Conservation (phyloP, 2,888 invertebrate genomes). For the Agrochola circellaris region DNA sequence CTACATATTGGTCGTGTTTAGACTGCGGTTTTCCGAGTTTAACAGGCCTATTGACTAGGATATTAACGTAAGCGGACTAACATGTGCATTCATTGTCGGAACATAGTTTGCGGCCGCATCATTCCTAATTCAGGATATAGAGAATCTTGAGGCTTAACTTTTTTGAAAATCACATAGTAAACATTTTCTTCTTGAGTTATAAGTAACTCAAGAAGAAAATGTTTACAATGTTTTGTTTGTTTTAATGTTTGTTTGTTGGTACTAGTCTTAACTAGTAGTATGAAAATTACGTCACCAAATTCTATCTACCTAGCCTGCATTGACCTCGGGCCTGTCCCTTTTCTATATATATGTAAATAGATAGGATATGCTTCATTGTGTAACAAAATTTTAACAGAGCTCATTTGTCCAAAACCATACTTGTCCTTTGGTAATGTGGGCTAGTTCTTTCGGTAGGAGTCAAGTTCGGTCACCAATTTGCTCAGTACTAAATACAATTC, state of each 20-base stretch:
- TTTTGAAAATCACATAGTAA: too few species aligned
- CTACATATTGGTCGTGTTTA: conserved; percentile 25
- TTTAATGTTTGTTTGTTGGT: too few species aligned
- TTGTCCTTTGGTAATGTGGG: not conserved
- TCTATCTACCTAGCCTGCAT: too few species aligned
- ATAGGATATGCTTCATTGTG: not conserved
- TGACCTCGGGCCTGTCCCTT: too few species aligned
- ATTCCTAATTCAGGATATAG: conserved; percentile 2
- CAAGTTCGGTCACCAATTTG: not conserved
- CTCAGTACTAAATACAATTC: not conserved
- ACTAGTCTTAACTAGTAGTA: not conserved
- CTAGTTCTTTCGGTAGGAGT: too few species aligned
- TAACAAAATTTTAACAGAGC: not conserved
- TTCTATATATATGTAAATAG: not conserved
- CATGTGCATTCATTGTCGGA: conserved; percentile 12
- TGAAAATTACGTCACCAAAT: not conserved
- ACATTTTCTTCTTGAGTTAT: not conserved
- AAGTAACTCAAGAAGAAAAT: too few species aligned
- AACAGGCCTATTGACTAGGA: conserved; percentile 9
- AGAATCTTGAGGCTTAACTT: not conserved
- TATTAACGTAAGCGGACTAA: not conserved
- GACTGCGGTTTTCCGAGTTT: conserved; percentile 2
- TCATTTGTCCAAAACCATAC: too few species aligned
- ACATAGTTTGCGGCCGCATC: not conserved
- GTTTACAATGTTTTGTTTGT: too few species aligned